Conservation (phyloP, 2,113 vertebrate species). For the Clarias gariepinus region DNA sequence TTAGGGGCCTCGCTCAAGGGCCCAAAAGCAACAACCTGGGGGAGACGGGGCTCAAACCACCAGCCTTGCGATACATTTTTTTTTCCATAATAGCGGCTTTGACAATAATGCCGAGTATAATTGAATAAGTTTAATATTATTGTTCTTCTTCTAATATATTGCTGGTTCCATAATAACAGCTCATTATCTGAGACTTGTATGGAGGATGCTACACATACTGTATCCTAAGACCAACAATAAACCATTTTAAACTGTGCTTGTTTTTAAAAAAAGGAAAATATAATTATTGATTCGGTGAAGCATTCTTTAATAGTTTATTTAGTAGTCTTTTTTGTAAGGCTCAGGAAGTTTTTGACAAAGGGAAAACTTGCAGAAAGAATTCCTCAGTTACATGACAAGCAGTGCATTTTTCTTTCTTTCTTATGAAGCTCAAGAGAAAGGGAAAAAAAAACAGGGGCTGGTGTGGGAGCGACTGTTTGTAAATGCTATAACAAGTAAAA, state of each 20-base stretch:
- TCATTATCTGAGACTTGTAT: background rate
- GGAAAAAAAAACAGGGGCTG: background rate
- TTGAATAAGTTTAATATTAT: background rate
- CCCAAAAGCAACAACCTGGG: too few relatives aligned
- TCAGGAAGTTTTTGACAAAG: background rate
- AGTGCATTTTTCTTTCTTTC: background rate
- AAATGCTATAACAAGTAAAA: background rate
- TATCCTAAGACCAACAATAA: background rate
- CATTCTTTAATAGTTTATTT: too few relatives aligned
- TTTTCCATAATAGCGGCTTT: background rate
- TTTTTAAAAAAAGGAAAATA: background rate
- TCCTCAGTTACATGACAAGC: background rate
- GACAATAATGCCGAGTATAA: background rate
- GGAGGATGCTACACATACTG: background rate
- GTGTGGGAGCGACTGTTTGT: background rate
- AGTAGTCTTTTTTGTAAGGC: too few relatives aligned
- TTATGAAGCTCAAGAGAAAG: background rate
- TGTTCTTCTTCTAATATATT: background rate
- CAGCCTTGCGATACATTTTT: too few relatives aligned
- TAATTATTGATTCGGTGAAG: background rate
- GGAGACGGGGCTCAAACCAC: too few relatives aligned
- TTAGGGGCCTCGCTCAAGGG: too few relatives aligned
- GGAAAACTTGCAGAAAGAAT: background rate
- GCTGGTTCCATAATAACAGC: background rate
- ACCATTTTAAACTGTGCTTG: background rate